Evolutionary conservation across 2,113 vertebrate species (phyloP).

Genomic region (Setophaga kirtlandii): DNA sequence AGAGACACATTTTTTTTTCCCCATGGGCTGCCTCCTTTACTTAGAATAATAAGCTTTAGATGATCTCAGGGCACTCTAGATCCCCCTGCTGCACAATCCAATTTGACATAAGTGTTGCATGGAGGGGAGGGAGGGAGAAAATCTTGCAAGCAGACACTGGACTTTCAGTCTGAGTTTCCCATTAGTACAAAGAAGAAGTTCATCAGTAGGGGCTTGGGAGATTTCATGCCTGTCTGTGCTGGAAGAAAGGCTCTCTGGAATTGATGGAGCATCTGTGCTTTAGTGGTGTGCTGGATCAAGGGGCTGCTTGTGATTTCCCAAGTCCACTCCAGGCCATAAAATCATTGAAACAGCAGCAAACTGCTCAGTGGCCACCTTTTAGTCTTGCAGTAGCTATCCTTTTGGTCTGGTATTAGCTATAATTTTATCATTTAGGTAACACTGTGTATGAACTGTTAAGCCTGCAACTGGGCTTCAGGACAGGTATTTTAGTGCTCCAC

Average conservation of each 20-base stretch:
- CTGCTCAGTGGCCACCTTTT: background rate
- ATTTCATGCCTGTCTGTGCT: background rate
- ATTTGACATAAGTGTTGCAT: background rate
- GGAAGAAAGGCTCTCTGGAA: background rate
- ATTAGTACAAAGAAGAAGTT: background rate
- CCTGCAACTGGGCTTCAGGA: background rate
- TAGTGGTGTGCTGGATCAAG: background rate
- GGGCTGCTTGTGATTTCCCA: background rate
- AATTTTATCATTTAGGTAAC: background rate
- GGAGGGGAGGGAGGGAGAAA: background rate
- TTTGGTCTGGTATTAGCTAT: background rate
- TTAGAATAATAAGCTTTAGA: slow-evolving; percentile 59
- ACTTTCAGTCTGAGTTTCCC: background rate
- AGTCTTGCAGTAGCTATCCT: background rate
- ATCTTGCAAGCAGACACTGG: background rate
- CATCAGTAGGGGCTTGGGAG: background rate
- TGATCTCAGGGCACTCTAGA: slow-evolving; percentile 23
- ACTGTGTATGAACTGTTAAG: background rate
- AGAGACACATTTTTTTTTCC: background rate
- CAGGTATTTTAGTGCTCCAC: background rate
- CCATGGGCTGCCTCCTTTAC: slow-evolving; percentile 30
- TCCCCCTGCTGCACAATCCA: slow-evolving; percentile 29
- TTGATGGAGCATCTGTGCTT: background rate
- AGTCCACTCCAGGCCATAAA: background rate
- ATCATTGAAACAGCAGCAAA: background rate